phyloP scores from a whole-genome alignment of 2,797 vertebrate species.

The Triplophysa bombifrons region DNA sequence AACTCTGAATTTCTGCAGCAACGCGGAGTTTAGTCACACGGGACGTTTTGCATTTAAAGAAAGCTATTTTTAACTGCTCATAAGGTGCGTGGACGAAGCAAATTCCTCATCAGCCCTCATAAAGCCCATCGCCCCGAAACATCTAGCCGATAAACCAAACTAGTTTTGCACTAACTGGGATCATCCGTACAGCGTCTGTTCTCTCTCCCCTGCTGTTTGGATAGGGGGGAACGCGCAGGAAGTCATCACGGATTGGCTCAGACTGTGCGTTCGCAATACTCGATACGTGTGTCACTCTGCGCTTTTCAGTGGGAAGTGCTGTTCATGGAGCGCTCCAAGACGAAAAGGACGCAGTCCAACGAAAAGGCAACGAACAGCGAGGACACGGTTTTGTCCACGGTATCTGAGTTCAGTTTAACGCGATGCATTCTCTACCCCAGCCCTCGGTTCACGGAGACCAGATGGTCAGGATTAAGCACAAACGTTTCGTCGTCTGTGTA shows the following conservation, averaged over 20 bases:
- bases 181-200: constrained; percentile 39
- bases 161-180: constrained; percentile 44
- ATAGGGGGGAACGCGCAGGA: constrained; percentile 48
- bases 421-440: neutral
- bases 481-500: neutral
- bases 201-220: constrained; percentile 44
- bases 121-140: neutral
- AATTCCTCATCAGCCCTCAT: constrained; percentile 10
- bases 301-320: constrained; percentile 50
- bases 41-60: neutral
- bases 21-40: neutral
- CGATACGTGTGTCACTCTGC: constrained; percentile 51
- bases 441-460: neutral
- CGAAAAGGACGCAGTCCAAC: neutral
- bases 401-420: neutral
- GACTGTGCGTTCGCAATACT: constrained; percentile 48
- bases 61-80: neutral
- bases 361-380: neutral
- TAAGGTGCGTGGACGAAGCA: neutral
- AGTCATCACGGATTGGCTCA: constrained; percentile 61
- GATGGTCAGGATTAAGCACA: constrained; percentile 27
- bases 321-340: constrained; percentile 43
- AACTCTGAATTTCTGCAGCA: constrained; percentile 16
- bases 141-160: constrained; percentile 47
- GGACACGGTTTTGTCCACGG: neutral